Base-by-base conservation (phyloP, 2,888 invertebrate species). In the Eutolmus rufibarbis region DNA sequence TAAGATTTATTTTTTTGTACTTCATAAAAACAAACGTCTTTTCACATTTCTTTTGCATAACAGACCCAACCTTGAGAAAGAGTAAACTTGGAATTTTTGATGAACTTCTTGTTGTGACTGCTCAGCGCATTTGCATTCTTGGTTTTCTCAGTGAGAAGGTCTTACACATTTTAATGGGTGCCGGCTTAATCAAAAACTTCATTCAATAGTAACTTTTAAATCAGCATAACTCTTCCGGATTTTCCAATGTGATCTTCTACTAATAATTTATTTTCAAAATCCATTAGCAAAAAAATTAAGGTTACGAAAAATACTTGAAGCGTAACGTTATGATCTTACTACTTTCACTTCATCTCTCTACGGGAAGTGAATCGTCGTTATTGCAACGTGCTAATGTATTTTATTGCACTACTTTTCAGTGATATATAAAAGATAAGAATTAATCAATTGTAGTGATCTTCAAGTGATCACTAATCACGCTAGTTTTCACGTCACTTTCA, bases 41-140 rank as follows among this genome's bases (percentile, higher is more conserved):
- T 37, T 77, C 4, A 37, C n/a, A 77, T 81, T 43, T 81, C 28
- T 81, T 51, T 51, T 76, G 16, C 34, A 51, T 23, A 43, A 78
- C 43, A 31, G 28, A 81, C 28, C n/a, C 56, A 56, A 51, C 81
- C 81, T 81, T 81, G 81, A 79, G 46, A n/a, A 16, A 81, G 56
- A 31, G 81, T 51, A 66, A 66, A 66, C 66, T 66, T 66, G 66
- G 66, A 66, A 66, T 66, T 66, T 66, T 23, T 66, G 57, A 66
- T 66, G 66, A 12, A 66, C 8, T 66, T 66, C 66, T 66, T 66
- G 66, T 66, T 66, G 23, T 66, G 23, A 66, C 66, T 2, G 28
- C 28, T 66, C 19, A 66, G 66, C 66, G 23, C 23, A 66, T 66
- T 66, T 66, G 66, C 66, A 66, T 66, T 66, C 12, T 66, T 66